Conservation (phyloP, 2,888 invertebrate genomes). For the Tachystola acroxantha region DNA sequence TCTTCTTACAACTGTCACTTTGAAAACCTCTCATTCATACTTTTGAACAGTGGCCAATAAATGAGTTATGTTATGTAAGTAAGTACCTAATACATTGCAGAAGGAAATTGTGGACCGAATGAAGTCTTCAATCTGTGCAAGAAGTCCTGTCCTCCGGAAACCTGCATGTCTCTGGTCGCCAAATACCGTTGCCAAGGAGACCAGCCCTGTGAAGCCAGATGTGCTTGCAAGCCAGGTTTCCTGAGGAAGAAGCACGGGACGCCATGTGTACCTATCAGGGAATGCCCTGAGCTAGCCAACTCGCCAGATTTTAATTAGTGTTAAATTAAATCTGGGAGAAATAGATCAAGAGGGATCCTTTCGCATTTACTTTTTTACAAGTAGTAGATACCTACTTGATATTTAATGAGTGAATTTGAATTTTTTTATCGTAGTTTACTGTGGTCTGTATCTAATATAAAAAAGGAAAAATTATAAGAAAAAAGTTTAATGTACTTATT, state of each 20-base stretch:
- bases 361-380: background rate
- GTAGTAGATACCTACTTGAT: background rate
- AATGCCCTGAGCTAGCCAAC: conserved; percentile 17
- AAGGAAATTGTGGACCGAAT: conserved; percentile 13
- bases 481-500: no score
- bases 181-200: conserved; percentile 16
- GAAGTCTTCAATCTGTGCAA: conserved; percentile 25
- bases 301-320: conserved; percentile 7
- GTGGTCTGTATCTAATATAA: no score
- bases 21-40: no score
- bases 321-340: no score
- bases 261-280: conserved; percentile 14
- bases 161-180: conserved; percentile 21
- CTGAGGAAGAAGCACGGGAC: conserved; percentile 11
- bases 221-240: conserved; percentile 15
- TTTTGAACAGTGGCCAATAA: no score
- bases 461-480: no score
- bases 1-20: no score
- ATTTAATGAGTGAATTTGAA: background rate
- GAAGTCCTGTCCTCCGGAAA: conserved; percentile 27
- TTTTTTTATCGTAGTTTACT: no score
- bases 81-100: background rate
- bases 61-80: no score
- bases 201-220: conserved; percentile 13
- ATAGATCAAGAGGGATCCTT: no score